Percentiles rank a stretch among this genome's conserved stretches.
phyloP scores from a whole-genome alignment of 23 tunicate species.

The Ascidia mentula region DNA sequence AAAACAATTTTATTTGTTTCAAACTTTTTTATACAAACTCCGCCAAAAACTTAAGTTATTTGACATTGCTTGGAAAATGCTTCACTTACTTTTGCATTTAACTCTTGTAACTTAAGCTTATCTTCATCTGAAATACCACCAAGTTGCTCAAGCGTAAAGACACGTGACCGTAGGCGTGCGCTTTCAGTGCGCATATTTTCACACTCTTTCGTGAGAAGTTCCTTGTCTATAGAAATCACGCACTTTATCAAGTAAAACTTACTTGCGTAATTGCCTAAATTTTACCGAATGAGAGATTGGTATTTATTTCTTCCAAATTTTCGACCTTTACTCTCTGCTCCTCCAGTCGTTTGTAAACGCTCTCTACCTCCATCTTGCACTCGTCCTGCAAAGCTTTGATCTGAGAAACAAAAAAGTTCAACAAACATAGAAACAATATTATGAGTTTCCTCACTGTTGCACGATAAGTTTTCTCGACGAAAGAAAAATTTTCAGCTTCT shows the following conservation, averaged over 20 bases:
- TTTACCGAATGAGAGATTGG: neutral
- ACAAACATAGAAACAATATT: neutral
- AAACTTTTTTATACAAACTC: too few species aligned
- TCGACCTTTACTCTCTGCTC: slow-evolving; percentile 14
- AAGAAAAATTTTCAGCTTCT: slow-evolving; percentile 20
- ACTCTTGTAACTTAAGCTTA: neutral
- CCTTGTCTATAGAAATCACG: slow-evolving; percentile 18
- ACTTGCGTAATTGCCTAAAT: neutral
- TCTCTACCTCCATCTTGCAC: neutral
- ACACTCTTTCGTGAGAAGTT: slow-evolving; percentile 13
- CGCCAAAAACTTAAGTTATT: too few species aligned
- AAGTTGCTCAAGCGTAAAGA: slow-evolving; percentile 22
- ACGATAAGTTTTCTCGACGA: slow-evolving; percentile 11
- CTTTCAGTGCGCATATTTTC: slow-evolving; percentile 9
- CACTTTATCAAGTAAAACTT: too few species aligned
- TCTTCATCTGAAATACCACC: neutral
- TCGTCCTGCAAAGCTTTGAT: slow-evolving; percentile 10
- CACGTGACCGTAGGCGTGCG: neutral
- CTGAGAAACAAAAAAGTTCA: slow-evolving; percentile 1
- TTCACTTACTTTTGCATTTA: neutral
- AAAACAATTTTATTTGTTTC: too few species aligned
- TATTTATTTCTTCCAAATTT: neutral
- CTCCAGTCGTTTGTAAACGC: slow-evolving; percentile 1
- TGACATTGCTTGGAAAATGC: too few species aligned
- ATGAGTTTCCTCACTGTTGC: slow-evolving; percentile 10